Base-by-base conservation (phyloP, 1,140 invertebrate species). In the Nasonia vitripennis region DNA sequence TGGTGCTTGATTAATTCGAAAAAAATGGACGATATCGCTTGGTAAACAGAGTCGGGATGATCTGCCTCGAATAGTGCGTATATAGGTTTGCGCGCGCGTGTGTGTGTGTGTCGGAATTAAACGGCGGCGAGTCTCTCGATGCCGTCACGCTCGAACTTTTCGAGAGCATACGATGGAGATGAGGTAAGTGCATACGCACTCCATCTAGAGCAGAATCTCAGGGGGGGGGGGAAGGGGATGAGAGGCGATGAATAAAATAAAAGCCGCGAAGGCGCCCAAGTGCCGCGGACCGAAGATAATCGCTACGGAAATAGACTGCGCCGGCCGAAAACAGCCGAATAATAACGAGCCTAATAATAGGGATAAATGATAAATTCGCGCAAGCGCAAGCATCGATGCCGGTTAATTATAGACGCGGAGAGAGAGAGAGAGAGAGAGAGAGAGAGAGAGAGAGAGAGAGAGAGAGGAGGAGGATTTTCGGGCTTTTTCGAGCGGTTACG, bases 291-390 rank as follows among this genome's bases (percentile, higher is more conserved):
- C 71, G n/a, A 82, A 82, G 81, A 82, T 77, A 75, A 55, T 67
- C 55, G 37, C 78, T 62, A 62, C 87, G 86, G 87, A 89, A 89
- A 89, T 88, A 89, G 86, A 74, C 41, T 9, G 0, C 20, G 81
- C 12, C 70, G 75, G 79, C 82, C 77, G 84, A 85, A 89, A 88
- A 87, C 87, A 88, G 87, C 75, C 83, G 87, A 88, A 87, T 88
- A 88, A 88, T 89, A 88, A 89, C 85, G 86, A 70, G 37, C 87
- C 86, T 89, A 89, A 87, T 89, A 89, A 89, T 88, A 89, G 86
- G 82, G 77, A 86, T 87, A 87, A 82, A 88, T 88, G 85, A 87
- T 86, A 88, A 87, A 88, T 88, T 82, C 82, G 68, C 70, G 84
- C 86, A 86, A 81, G 75, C 73, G 68, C 48, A 6, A 20, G 23